Base-by-base conservation (phyloP, 2,113 vertebrate species). In the Elanus axillaris region DNA sequence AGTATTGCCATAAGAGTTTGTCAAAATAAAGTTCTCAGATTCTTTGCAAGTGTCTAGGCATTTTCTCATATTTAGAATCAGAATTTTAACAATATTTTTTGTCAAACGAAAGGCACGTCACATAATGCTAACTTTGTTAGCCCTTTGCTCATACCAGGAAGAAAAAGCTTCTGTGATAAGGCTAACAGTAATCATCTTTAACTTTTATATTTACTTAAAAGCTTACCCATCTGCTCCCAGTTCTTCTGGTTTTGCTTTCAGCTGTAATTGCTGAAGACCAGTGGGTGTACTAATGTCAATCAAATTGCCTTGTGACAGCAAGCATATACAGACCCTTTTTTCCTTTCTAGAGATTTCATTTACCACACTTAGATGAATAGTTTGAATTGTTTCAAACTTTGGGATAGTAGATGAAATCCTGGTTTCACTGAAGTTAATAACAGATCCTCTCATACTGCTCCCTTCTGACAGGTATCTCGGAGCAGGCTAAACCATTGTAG, bases 251-350 rank as follows among this genome's bases (percentile, higher is more conserved):
- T 72, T 55, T 38, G 13, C 55, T 96, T 68, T 64, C 90, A 85
- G 76, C 32, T 86, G 76, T 42, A 26, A 55, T 36, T 90, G 76
- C 72, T 88, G 80, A 76, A 77, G 89, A 73, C 86, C 62, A n/a
- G 66, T 92, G 96, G 93, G 86, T 88, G 82, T 53, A 79, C 32
- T 83, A 36, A 21, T 88, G 86, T 80, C 83, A 94, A 19, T 91
- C 88, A 92, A 13, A n/a, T 2, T 0, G 3, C 62, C 58, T 48
- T 27, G 38, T 72, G 88, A 75, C 77, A 59, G 63, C 22, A 25
- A 68, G 55, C 25, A 50, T 5, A 11, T 11, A 20, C 42, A 88
- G 50, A 78, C 12, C 32, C 63, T 59, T 79, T 63, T 71, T 83
- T 43, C 45, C 62, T 71, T 71, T 16, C 69, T 10, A 36, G 43